Conservation (phyloP, 2,113 vertebrate species). For the Tyto alba region DNA sequence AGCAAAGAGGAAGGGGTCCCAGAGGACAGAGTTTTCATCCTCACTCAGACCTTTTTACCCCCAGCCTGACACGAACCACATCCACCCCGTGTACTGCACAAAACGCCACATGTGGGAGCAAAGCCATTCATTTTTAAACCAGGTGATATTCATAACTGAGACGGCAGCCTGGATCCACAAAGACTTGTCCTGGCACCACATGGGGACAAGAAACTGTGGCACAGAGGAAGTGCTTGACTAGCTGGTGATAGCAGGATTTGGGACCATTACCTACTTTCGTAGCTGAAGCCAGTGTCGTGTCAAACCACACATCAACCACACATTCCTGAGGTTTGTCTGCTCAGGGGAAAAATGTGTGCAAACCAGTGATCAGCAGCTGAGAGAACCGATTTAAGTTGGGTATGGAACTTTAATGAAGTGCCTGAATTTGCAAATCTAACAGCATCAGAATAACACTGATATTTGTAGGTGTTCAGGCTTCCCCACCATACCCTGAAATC, state of each 20-base stretch:
- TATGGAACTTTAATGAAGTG: neutral
- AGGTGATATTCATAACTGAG: neutral
- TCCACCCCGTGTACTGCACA: fast-evolving
- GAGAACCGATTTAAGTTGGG: neutral
- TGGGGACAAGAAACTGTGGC: neutral
- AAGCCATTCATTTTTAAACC: neutral
- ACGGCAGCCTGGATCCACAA: neutral
- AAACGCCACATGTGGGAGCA: neutral
- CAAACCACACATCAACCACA: neutral
- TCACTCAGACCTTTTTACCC: neutral
- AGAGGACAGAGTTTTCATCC: neutral
- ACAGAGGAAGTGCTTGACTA: neutral
- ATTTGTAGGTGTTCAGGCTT: neutral
- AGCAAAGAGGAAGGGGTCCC: neutral
- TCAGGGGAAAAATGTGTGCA: neutral
- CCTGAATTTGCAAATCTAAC: neutral
- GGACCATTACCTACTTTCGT: neutral
- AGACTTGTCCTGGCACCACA: neutral
- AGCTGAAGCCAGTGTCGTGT: neutral
- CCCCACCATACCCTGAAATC: neutral
- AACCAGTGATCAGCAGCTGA: neutral
- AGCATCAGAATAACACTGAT: neutral
- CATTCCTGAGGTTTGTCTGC: neutral
- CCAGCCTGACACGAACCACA: neutral
- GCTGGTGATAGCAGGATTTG: neutral